Base-by-base conservation (phyloP, 2,888 invertebrate species). In the Metopia argyrocephala region DNA sequence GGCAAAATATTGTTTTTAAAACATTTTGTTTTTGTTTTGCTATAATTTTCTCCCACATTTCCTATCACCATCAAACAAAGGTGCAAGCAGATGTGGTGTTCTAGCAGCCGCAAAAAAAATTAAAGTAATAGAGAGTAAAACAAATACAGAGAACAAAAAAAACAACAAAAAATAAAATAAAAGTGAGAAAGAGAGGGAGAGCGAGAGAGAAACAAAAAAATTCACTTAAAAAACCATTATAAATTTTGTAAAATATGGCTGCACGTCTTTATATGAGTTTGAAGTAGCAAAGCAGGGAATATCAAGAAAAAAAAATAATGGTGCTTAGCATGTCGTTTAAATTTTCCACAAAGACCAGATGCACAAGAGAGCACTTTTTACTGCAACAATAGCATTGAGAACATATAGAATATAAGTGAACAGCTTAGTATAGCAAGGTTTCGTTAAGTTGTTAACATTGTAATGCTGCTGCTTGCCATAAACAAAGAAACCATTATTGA, bases 221-320 rank as follows among this genome's bases (percentile, higher is more conserved):
- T 56, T 75, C 70, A 79, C 75, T 79, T 79, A 75, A 75, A 79
- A 79, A 79, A 28, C 54, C 70, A 79, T 79, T 79, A 70, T 48
- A 79, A 79, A 65, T 48, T n/a, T 65, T 20, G 5, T 65, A 45
- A 50, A 69, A 48, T 57, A 48, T 62, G 20, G 21, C 64, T 27
- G n/a, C 38, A 38, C 38, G 15, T 15, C 15, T 1, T 38, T 31
- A 12, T 38, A 38, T 38, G 3, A 12, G 3, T 12, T 2, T 1
- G 3, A 2, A 38, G 38, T 38, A 15, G 9, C 15, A 9, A 38
- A 15, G 15, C 38, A 38, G 38, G 9, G 38, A 3, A 15, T 15
- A 38, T 38, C 3, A 12, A 38, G 31, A 28, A 25, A 27, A 25
- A 7, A 25, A 23, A 18, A 18, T 27, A 20, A 28, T 54, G 15